Conservation (phyloP, 2,797 vertebrate species). For the Alfaro cultratus region DNA sequence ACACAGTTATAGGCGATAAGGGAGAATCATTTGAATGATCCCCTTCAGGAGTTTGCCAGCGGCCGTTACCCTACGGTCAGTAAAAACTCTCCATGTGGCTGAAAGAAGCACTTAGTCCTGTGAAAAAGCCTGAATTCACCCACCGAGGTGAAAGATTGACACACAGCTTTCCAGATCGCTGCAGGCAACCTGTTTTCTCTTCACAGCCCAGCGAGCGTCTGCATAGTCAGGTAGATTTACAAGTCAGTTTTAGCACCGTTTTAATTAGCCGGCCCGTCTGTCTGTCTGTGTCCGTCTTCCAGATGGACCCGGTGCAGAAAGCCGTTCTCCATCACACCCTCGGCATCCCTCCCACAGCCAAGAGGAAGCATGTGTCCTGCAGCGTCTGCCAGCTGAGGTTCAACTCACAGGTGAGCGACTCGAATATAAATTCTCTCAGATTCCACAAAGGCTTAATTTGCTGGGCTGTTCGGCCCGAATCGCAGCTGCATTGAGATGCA, state of each 20-base stretch:
- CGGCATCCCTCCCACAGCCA: conserved; percentile 87
- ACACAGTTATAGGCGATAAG: not conserved
- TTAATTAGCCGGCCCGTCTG: conserved; percentile 54
- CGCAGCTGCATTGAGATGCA: not conserved
- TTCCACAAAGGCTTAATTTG: not conserved
- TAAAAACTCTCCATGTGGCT: conserved; percentile 3
- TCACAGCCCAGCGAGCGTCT: conserved; percentile 29
- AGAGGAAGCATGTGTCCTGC: conserved; percentile 95
- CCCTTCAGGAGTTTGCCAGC: not conserved
- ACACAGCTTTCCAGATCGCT: conserved; percentile 9
- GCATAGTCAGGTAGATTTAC: conserved; percentile 45
- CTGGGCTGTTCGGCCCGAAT: not conserved
- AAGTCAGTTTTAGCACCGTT: conserved; percentile 38
- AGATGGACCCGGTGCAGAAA: conserved; percentile 99
- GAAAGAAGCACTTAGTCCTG: conserved; percentile 12
- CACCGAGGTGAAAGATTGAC: conserved; percentile 36
- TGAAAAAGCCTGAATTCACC: conserved; percentile 27
- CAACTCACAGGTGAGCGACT: conserved; percentile 93
- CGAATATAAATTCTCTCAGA: not conserved
- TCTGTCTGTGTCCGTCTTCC: conserved; percentile 51
- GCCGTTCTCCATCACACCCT: conserved; percentile 97
- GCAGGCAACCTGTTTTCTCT: conserved; percentile 25
- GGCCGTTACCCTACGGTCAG: conserved; percentile 1
- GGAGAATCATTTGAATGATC: not conserved
- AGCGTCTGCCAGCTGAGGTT: conserved; percentile 97